Evolutionary conservation across 1,140 invertebrate genomes (phyloP).

Genomic region (Cydia splendana): DNA sequence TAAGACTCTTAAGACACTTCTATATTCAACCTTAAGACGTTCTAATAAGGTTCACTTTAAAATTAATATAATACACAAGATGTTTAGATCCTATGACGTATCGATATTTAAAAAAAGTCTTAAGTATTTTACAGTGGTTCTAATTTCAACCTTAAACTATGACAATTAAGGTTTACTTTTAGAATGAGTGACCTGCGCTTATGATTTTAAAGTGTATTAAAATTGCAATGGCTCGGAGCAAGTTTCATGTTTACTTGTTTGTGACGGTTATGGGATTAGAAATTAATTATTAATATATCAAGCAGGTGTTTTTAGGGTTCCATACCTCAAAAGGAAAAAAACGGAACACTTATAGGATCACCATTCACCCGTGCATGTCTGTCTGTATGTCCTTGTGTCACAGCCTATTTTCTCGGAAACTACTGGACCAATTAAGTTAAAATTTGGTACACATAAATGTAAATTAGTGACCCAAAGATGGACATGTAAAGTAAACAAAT

Average conservation of each 20-base stretch:
- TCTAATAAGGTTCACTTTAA: neutral
- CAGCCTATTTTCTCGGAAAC: too few relatives aligned
- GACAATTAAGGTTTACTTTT: neutral
- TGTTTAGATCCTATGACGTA: neutral
- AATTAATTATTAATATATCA: neutral
- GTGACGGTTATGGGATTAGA: neutral
- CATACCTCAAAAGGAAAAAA: too few relatives aligned
- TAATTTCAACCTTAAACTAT: neutral
- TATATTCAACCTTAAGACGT: neutral
- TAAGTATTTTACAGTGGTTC: neutral
- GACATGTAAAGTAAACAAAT: too few relatives aligned
- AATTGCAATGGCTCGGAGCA: neutral
- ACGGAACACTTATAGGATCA: too few relatives aligned
- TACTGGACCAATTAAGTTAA: too few relatives aligned
- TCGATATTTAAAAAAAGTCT: neutral
- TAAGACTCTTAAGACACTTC: neutral
- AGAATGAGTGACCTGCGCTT: neutral
- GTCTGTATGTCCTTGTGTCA: too few relatives aligned
- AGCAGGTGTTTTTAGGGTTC: neutral
- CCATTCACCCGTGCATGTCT: too few relatives aligned
- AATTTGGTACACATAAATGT: too few relatives aligned
- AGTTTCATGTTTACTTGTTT: neutral
- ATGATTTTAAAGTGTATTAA: neutral
- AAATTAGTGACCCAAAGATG: too few relatives aligned
- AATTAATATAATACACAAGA: neutral